Conservation (phyloP, 2,113 vertebrate genomes). For the Neodontobutis hainanensis region DNA sequence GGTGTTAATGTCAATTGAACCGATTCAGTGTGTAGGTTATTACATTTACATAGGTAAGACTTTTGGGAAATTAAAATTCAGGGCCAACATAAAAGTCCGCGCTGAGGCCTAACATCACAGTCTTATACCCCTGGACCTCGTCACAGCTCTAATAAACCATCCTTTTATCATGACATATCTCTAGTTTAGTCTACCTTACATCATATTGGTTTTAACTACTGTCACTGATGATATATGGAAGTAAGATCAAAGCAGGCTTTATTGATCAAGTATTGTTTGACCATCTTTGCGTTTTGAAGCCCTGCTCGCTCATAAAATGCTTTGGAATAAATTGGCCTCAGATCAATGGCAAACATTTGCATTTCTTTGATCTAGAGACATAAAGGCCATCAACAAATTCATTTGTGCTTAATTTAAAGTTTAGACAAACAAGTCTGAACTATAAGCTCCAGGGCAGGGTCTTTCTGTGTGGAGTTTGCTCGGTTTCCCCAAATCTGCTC, state of each 20-base stretch:
- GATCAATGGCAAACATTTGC: conserved; percentile 42
- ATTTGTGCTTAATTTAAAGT: background rate
- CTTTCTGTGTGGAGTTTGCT: no score
- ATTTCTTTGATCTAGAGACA: conserved; percentile 49
- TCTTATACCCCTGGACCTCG: background rate
- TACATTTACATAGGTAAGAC: no score
- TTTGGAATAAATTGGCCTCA: conserved; percentile 32
- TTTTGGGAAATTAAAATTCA: no score
- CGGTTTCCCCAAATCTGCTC: no score
- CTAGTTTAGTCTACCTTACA: conserved; percentile 10
- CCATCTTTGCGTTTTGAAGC: conserved; percentile 23
- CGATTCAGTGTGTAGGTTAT: no score
- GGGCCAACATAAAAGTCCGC: background rate
- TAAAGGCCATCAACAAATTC: conserved; percentile 12
- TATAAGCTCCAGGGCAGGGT: no score
- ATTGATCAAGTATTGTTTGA: conserved; percentile 27
- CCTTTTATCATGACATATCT: conserved; percentile 10
- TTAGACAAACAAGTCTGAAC: background rate
- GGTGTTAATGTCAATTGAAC: no score
- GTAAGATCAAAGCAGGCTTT: conserved; percentile 39
- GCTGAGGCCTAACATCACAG: background rate
- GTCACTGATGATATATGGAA: conserved; percentile 1
- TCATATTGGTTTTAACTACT: conserved; percentile 16
- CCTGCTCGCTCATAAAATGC: conserved; percentile 9
- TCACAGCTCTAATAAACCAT: conserved; percentile 15